phyloP scores from a whole-genome alignment of 1,140 invertebrate genomes.

The Atta texana region DNA sequence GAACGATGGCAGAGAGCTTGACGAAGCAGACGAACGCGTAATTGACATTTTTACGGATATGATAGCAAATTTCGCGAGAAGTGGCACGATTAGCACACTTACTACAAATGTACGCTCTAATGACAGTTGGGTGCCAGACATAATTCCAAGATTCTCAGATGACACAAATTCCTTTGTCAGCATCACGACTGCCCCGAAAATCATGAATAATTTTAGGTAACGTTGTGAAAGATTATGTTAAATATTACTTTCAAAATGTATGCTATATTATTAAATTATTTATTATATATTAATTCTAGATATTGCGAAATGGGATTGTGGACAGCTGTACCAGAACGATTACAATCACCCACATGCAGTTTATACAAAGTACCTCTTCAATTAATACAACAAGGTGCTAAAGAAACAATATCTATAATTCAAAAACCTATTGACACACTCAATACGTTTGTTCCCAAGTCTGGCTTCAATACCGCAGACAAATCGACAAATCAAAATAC shows the following conservation, averaged over 20 bases:
- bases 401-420: slow-evolving; percentile 55
- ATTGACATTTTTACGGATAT: slow-evolving; percentile 88
- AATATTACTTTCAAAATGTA: not conserved
- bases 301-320: slow-evolving; percentile 88
- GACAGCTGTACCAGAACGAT: slow-evolving; percentile 86
- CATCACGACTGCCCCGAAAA: slow-evolving; percentile 84
- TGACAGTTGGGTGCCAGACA: slow-evolving; percentile 17
- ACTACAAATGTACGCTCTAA: slow-evolving; percentile 14
- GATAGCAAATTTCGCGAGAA: slow-evolving; percentile 89
- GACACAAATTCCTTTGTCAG: slow-evolving; percentile 87
- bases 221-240: not conserved
- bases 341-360: slow-evolving; percentile 85
- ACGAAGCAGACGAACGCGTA: slow-evolving; percentile 87
- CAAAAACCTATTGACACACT: slow-evolving; percentile 26
- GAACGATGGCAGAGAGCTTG: slow-evolving; percentile 79
- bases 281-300: slow-evolving; percentile 64
- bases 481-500: not conserved
- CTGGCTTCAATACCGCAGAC: not conserved
- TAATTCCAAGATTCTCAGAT: slow-evolving; percentile 83
- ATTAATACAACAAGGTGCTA: slow-evolving; percentile 61
- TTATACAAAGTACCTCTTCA: slow-evolving; percentile 71
- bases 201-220: slow-evolving; percentile 87
- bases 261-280: slow-evolving; percentile 18
- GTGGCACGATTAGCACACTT: slow-evolving; percentile 81
- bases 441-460: not conserved